Percentiles rank a stretch among this genome's conserved stretches.
Conservation (phyloP, 2,113 vertebrate genomes). For the Motacilla tschutschensis region DNA sequence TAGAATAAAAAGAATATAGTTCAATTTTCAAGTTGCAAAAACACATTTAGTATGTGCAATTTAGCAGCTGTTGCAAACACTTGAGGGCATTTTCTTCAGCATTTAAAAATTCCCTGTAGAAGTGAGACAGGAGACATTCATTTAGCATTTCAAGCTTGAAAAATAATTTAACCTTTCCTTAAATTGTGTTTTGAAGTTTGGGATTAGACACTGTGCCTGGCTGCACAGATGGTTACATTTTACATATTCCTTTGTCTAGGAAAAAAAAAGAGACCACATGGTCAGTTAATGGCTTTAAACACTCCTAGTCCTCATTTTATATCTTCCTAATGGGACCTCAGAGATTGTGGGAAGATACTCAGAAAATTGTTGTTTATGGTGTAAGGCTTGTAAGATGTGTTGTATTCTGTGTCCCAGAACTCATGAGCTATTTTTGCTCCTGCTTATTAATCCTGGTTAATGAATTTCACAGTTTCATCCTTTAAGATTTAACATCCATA, state of each 20-base stretch:
- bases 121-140: neutral
- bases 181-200: slow-evolving; percentile 6
- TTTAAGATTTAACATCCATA: neutral
- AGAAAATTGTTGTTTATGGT: neutral
- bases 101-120: neutral
- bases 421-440: neutral
- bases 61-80: slow-evolving; percentile 4
- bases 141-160: slow-evolving; percentile 31
- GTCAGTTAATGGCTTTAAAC: slow-evolving; percentile 8
- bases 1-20: neutral
- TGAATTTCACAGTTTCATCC: slow-evolving; percentile 11
- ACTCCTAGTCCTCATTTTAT: slow-evolving; percentile 1
- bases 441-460: slow-evolving; percentile 10
- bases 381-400: neutral
- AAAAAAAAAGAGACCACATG: neutral
- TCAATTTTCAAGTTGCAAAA: neutral
- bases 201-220: neutral
- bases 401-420: neutral
- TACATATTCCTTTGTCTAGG: slow-evolving; percentile 10
- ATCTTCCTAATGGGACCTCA: neutral
- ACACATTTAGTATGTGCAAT: neutral
- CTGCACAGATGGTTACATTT: slow-evolving; percentile 12
- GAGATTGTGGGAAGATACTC: neutral
- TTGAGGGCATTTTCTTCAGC: neutral
- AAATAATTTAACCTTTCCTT: slow-evolving; percentile 25